phyloP scores from a whole-genome alignment of 2,113 vertebrate genomes.

The Chlamydotis undulata region DNA sequence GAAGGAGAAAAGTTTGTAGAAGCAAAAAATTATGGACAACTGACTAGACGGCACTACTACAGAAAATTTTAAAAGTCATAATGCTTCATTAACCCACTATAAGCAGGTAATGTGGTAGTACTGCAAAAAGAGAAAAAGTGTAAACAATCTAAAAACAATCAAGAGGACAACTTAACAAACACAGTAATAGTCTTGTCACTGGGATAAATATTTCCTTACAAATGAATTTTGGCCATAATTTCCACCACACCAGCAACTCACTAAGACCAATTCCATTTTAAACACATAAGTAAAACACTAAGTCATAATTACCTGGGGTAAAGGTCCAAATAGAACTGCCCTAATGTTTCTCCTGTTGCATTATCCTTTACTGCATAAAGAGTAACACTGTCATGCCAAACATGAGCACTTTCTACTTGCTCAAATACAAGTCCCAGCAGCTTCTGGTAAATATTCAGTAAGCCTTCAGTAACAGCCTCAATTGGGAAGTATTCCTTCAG shows the following conservation, averaged over 20 bases:
- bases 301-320: conserved; percentile 85
- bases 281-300: neutral
- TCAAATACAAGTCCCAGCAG: conserved; percentile 89
- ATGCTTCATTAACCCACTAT: neutral
- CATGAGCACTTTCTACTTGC: conserved; percentile 76
- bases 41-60: neutral
- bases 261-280: neutral
- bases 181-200: neutral
- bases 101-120: neutral
- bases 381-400: conserved; percentile 87
- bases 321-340: conserved; percentile 94
- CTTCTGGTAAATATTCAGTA: conserved; percentile 91
- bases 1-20: neutral
- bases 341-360: conserved; percentile 83
- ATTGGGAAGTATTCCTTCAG: conserved; percentile 93
- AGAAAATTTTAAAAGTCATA: neutral
- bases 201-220: neutral
- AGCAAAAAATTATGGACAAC: neutral
- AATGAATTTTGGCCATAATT: neutral
- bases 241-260: neutral
- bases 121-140: neutral
- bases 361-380: conserved; percentile 85
- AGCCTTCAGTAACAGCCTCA: conserved; percentile 87
- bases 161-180: neutral
- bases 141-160: neutral